phyloP scores from a whole-genome alignment of 1,140 invertebrate species.

The Lepidotrigona ventralis region DNA sequence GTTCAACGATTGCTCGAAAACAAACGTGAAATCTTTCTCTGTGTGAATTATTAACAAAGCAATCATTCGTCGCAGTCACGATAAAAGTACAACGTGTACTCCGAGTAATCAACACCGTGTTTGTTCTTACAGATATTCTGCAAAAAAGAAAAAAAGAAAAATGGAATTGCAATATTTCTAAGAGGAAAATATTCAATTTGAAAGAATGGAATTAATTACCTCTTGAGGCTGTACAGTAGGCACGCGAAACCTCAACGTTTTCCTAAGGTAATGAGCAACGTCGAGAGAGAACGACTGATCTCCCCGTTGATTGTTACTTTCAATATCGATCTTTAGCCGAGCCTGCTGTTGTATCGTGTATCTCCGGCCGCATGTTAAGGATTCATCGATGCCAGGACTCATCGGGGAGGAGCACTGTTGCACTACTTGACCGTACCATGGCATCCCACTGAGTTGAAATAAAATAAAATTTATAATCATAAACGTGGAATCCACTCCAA shows the following conservation, averaged over 20 bases:
- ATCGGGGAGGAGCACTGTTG: conserved; percentile 69
- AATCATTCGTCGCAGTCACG: conserved; percentile 76
- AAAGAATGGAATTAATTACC: conserved; percentile 58
- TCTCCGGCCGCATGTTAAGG: conserved; percentile 69
- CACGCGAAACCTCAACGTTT: conserved; percentile 74
- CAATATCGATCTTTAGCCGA: conserved; percentile 58
- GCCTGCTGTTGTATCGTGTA: conserved; percentile 70
- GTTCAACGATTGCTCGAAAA: conserved; percentile 19
- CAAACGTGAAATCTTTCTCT: conserved; percentile 23
- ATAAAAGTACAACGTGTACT: conserved; percentile 76
- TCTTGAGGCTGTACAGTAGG: conserved; percentile 76
- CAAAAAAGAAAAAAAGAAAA: conserved; percentile 33
- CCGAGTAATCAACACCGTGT: conserved; percentile 73
- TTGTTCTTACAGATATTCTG: conserved; percentile 77
- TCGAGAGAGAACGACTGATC: conserved; percentile 74
- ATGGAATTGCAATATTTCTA: neutral
- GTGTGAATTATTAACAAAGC: neutral
- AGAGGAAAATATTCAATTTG: neutral
- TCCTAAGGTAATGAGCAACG: conserved; percentile 74
- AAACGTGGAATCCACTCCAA: neutral
- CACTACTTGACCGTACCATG: conserved; percentile 75
- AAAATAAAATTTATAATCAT: neutral
- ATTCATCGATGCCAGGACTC: conserved; percentile 65
- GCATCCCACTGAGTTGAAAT: conserved; percentile 68
- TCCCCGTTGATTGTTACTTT: conserved; percentile 70